Evolutionary conservation across 2,888 invertebrate species (phyloP), one percentile per base, ranked within the genome.

Genomic region (Coecobrya sp.): DNA sequence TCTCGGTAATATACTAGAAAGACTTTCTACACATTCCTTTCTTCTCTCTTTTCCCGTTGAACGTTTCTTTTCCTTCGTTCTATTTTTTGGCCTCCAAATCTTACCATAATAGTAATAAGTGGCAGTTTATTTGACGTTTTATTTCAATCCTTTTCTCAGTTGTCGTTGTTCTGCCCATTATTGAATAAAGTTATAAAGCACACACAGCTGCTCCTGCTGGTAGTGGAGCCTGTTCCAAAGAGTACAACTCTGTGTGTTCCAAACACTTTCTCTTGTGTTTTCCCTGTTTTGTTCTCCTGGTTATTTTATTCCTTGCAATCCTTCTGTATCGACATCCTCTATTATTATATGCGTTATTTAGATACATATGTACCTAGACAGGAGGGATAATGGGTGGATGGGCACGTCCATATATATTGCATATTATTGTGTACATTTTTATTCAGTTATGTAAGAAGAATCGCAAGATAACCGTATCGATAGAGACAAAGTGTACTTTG

Each of bases 141-240:
- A 76, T 76, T 76, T 76, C 76, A 76, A 76, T 76, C 49, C 76
- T 22, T 76, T 49, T 76, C 25, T 76, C 76, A 25, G 76, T 76
- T 76, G 49, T 76, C 76, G 76, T 76, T 76, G 19, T 22, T 49
- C 49, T 3, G 13, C 76, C 45, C 76, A 76, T 76, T 45, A 76
- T 76, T 76, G 49, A 45, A 76, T 76, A 25, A 49, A 76, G 76
- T 76, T 76, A 76, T 76, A 45, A 49, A 45, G 13, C 22, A 76
- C 45, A 13, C 76, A 49, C 45, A 76, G 42, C 76, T 49, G 45
- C 76, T 45, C 1, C n/a, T 62, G 62, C 25, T 62, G 25, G 1
- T 62, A n/a, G 62, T 8, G 27, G 7, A 19, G 22, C 59, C 22
- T 19, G 19, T 62, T 22, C 19, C 22, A 19, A 62, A 0, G 36